Evolutionary conservation across 2,797 vertebrate species (phyloP), one percentile per base, ranked within the genome.

Genomic region (Eidolon dupreanum): DNA sequence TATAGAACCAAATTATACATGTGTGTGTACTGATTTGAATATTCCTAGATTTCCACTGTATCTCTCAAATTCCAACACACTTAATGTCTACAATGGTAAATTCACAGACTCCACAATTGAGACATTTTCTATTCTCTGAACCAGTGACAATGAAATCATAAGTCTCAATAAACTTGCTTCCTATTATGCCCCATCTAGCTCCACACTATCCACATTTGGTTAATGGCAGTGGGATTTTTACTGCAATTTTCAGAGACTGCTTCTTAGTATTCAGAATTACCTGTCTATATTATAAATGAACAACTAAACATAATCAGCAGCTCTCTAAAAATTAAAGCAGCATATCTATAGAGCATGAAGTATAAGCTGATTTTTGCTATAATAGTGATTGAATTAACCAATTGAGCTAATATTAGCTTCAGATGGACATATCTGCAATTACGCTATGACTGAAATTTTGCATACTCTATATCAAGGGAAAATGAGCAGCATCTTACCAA

Each of bases 61-160:
- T 74, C 46, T 16, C 19, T 81, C 49, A 93, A 95, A 98, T 97
- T 94, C 96, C 96, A 95, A 55, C 51, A 97, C 95, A 86, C 33
- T 95, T 97, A 87, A 78, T 74, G 70, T 92, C 71, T 92, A 41
- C 8, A 61, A 91, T 61, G 91, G 93, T 88, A 95, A 92, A 97
- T 70, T 96, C 26, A 59, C 83, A 96, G 93, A 88, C 43, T 89
- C 49, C 41, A 88, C 70, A 41, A 89, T 28, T 49, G 70, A 88
- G 83, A 36, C 8, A 46, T 79, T 93, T 83, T 77, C 49, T 63
- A 85, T 94, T 61, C n/a, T 90, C 38, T 74, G 51, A 73, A 90
- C 20, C 84, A 88, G 78, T 89, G 78, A 84, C 55, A 63, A 59
- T 57, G 36, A 57, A 87, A 85, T 88, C 78, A 1, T 71, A 94